A percentile compares a stretch with the other conserved stretches of the same genome.
These are phyloP conservation scores for Chloroclystis v-ata DNA, from an alignment of 2,888 invertebrate species.

Conservation along the genomic window DNA sequence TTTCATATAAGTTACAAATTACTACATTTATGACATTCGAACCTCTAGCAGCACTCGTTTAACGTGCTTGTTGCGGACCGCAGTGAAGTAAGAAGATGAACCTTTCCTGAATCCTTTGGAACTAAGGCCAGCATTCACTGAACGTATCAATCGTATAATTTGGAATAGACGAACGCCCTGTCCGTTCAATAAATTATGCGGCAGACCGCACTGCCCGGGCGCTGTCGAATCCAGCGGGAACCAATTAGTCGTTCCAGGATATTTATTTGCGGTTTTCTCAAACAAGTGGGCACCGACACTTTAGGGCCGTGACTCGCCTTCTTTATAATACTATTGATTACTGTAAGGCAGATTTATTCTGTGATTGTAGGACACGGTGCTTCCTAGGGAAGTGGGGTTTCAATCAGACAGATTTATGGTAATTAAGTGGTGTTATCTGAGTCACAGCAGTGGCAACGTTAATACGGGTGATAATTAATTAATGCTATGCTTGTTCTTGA, in stretches of 20 bases:
- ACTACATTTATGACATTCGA: too few relatives aligned
- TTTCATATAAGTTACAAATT: too few relatives aligned
- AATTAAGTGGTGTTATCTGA: too few relatives aligned
- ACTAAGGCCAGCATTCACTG: constrained; percentile 2
- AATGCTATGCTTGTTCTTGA: too few relatives aligned
- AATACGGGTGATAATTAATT: too few relatives aligned
- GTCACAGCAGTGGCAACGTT: too few relatives aligned
- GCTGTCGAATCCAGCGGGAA: constrained; percentile 71
- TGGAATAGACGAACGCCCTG: constrained; percentile 45
- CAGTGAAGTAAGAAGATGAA: too few relatives aligned
- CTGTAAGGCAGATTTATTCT: constrained; percentile 29
- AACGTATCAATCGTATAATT: constrained; percentile 31
- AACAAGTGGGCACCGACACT: constrained; percentile 61
- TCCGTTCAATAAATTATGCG: constrained; percentile 70
- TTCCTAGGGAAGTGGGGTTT: too few relatives aligned
- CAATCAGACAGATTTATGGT: too few relatives aligned
- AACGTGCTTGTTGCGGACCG: too few relatives aligned
- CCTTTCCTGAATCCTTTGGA: background rate
- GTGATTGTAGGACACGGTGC: background rate
- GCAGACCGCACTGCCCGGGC: constrained; percentile 60
- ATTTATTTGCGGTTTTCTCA: constrained; percentile 73
- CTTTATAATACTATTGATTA: constrained; percentile 46
- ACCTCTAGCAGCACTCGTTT: too few relatives aligned
- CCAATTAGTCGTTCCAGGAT: constrained; percentile 73
- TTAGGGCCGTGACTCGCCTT: constrained; percentile 52